Evolutionary conservation across 2,113 vertebrate genomes (phyloP), one percentile per base, ranked within the genome.

Genomic region (Donacobius atricapilla): DNA sequence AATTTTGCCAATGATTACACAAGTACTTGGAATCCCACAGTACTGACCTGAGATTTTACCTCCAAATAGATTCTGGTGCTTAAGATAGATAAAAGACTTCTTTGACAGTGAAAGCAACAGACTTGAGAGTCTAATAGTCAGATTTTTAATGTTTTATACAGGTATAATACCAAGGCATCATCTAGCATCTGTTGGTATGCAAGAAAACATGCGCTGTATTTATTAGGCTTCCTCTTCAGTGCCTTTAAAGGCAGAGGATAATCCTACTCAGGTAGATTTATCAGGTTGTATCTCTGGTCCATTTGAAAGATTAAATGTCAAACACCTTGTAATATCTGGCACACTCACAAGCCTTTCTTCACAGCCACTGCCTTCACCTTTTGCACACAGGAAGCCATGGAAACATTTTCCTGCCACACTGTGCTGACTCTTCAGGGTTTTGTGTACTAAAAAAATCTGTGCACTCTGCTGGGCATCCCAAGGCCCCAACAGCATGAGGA

Each of bases 1-100:
- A 56, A 96, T 90, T 93, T 94, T 95, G 86, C 80, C 80, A 72
- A 76, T 76, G 61, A 71, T 65, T 45, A 68, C 23, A 30, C 0
- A 0, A 3, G 23, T 22, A 33, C 25, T n/a, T 4, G 0, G 54
- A 77, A 35, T 77, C 54, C 15, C 28, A 50, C 30, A 69, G 63
- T 4, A 77, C 20, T 3, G 33, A 79, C 28, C 40, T 0, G 0
- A 18, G 63, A 56, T 88, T 85, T 80, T 50, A 83, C 28, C 54
- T 95, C 58, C n/a, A 57, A 30, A 94, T 45, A 53, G 8, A 72
- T 75, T 76, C 19, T 35, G 20, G 24, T 65, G n/a, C 45, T 90
- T 11, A 5, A 80, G 57, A 64, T 17, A 69, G 31, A 69, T 17
- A 58, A 80, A 61, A 87, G 40, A 64, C 3, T 33, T 35, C 22